These are phyloP conservation scores for Tupaia chinensis DNA, from an alignment of 2,113 vertebrate genomes.

Conservation along the genomic window DNA sequence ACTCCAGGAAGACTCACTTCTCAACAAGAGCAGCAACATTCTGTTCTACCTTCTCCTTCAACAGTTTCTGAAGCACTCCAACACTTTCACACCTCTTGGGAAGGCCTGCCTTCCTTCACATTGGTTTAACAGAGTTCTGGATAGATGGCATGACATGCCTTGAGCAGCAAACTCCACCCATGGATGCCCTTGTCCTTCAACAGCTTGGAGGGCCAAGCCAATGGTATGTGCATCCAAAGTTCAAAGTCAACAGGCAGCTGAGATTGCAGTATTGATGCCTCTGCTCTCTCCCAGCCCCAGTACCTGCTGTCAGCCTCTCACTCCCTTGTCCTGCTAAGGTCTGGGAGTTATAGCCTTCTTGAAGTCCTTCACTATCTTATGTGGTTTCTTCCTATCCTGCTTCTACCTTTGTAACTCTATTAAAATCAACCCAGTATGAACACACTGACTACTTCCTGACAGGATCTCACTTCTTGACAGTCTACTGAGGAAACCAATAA, in stretches of 20 bases:
- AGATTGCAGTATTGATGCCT: fast-evolving
- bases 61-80: not conserved
- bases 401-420: not conserved
- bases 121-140: not conserved
- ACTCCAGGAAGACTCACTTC: no score
- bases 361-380: fast-evolving
- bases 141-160: not conserved
- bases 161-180: not conserved
- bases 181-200: fast-evolving
- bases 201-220: not conserved
- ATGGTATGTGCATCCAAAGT: not conserved
- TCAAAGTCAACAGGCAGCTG: not conserved
- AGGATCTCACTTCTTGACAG: not conserved
- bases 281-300: not conserved
- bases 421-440: not conserved
- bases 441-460: not conserved
- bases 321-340: not conserved
- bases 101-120: not conserved
- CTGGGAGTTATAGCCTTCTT: not conserved
- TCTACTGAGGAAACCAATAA: not conserved
- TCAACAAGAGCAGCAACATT: not conserved
- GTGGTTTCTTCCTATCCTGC: not conserved
- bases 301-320: not conserved
- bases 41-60: not conserved
- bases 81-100: not conserved